Conservation (phyloP, 2,888 invertebrate species). For the Agrotis segetum region DNA sequence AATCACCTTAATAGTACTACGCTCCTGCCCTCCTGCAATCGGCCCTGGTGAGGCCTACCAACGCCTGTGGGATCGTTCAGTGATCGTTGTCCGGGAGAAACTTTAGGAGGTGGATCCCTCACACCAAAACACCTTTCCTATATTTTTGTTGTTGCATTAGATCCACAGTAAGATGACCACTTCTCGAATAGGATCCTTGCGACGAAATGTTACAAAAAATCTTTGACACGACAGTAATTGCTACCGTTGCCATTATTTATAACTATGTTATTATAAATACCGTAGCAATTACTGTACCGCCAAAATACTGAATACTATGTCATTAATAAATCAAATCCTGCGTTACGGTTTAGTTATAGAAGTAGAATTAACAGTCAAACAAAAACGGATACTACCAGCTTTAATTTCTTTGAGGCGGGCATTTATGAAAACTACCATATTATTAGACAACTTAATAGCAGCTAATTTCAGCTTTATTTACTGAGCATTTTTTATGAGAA, state of each 20-base stretch:
- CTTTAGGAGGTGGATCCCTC: too few species aligned
- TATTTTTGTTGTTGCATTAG: too few species aligned
- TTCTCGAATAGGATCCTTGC: too few species aligned
- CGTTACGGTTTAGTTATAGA: slow-evolving; percentile 9
- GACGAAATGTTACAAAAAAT: too few species aligned
- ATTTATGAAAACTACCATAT: slow-evolving; percentile 26
- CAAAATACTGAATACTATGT: not conserved
- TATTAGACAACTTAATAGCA: slow-evolving; percentile 42
- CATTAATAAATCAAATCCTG: not conserved
- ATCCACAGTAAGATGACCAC: too few species aligned
- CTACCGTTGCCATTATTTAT: not conserved
- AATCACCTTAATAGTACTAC: too few species aligned
- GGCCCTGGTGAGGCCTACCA: too few species aligned
- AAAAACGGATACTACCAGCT: slow-evolving; percentile 19
- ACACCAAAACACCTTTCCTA: too few species aligned
- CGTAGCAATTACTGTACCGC: not conserved
- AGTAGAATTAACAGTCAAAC: not conserved
- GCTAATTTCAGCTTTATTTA: slow-evolving; percentile 43
- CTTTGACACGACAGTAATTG: not conserved
- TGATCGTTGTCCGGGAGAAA: too few species aligned
- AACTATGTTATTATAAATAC: too few species aligned
- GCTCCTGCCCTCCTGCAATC: too few species aligned
- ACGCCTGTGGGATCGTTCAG: too few species aligned
- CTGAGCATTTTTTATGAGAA: slow-evolving; percentile 34
- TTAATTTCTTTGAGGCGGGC: slow-evolving; percentile 1